Evolutionary conservation across 2,888 invertebrate species (phyloP).

Genomic region (Schizaphis graminum): DNA sequence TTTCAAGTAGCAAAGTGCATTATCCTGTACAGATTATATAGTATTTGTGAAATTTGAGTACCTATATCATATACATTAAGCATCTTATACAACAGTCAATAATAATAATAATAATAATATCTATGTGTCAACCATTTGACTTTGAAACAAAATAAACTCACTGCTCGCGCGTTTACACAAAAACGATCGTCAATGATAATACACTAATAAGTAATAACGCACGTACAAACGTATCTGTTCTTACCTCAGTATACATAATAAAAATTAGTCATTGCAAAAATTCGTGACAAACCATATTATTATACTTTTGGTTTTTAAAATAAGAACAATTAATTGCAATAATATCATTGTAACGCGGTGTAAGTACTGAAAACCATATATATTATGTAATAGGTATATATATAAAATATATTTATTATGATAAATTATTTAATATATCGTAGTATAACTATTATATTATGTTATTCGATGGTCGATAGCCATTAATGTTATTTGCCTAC

Average conservation of each 20-base stretch:
- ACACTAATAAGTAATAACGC: background rate
- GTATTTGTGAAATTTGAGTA: background rate
- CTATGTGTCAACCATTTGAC: background rate
- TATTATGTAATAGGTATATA: background rate
- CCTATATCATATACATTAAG: background rate
- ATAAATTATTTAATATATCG: background rate
- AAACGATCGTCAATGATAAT: background rate
- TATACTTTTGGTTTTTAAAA: background rate
- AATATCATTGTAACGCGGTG: background rate
- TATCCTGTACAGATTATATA: background rate
- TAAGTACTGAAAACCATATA: background rate
- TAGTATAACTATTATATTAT: too few species aligned
- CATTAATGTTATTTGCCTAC: too few species aligned
- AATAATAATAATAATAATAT: slow-evolving; percentile 11
- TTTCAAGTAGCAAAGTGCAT: background rate
- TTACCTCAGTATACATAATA: background rate
- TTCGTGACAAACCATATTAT: background rate
- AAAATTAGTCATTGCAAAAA: background rate
- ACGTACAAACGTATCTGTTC: background rate
- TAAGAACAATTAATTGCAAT: background rate
- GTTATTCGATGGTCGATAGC: too few species aligned
- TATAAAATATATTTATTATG: background rate
- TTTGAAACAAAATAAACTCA: background rate
- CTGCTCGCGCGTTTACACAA: background rate
- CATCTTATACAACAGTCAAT: background rate